phyloP scores from a whole-genome alignment of 2,797 vertebrate genomes.

The Fringilla coelebs region DNA sequence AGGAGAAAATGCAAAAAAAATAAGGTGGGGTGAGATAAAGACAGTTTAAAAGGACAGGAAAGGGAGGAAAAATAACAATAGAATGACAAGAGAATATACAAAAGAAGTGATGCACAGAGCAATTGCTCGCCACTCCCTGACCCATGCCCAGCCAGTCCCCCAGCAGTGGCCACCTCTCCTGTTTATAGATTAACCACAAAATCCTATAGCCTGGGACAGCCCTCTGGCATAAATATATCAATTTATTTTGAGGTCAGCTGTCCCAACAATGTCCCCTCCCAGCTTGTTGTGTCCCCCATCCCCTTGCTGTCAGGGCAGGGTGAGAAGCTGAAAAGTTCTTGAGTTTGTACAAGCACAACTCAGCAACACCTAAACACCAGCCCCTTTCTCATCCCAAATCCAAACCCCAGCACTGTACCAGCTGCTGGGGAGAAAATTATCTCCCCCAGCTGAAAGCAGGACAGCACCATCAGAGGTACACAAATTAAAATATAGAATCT shows the following conservation, averaged over 20 bases:
- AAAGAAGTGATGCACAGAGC: neutral
- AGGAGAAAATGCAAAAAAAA: neutral
- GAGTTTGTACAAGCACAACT: neutral
- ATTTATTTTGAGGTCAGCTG: neutral
- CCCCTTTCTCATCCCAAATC: neutral
- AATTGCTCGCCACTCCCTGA: neutral
- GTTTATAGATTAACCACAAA: fast-evolving
- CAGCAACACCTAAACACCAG: neutral
- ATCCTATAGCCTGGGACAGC: neutral
- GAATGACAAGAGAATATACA: neutral
- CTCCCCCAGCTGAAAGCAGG: neutral
- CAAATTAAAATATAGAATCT: neutral
- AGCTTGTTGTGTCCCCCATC: neutral
- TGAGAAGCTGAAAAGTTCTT: neutral
- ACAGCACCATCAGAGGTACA: neutral
- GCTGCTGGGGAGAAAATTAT: neutral
- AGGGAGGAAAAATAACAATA: neutral
- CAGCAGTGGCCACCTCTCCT: neutral
- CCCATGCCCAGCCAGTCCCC: fast-evolving
- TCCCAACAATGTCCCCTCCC: neutral
- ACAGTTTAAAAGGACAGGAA: neutral
- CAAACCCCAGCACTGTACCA: neutral
- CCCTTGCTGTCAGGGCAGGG: fast-evolving
- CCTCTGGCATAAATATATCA: neutral
- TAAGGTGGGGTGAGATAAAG: neutral